Percentiles rank a stretch among this genome's conserved stretches.
These are phyloP conservation scores for Sapayoa aenigma DNA, from an alignment of 2,113 vertebrate genomes.

Conservation along the genomic window DNA sequence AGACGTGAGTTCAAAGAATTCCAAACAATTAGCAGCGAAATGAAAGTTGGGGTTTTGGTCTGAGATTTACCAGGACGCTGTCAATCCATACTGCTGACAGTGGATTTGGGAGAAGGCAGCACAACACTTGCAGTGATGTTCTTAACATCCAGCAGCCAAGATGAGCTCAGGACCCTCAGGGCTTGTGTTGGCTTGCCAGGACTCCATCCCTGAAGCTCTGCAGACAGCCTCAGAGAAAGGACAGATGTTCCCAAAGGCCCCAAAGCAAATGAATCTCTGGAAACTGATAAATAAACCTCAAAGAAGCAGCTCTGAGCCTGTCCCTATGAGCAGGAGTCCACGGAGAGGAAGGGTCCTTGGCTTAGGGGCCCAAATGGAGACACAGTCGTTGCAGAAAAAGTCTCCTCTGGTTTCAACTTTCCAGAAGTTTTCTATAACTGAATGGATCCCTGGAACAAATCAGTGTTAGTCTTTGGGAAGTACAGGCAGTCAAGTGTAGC, in stretches of 20 bases:
- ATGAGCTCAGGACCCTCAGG: not conserved
- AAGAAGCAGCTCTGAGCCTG: not conserved
- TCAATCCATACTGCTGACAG: not conserved
- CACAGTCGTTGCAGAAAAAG: not conserved
- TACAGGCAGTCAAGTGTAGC: not conserved
- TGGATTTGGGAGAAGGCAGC: not conserved
- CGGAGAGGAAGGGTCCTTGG: not conserved
- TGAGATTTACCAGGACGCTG: not conserved
- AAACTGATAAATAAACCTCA: not conserved
- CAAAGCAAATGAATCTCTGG: not conserved
- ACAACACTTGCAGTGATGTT: accelerated
- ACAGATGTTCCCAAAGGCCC: not conserved
- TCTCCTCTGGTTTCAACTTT: not conserved
- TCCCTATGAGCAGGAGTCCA: accelerated
- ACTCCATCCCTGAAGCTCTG: not conserved
- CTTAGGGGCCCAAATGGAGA: not conserved
- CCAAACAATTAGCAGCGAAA: conserved; percentile 44
- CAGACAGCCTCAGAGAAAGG: not conserved
- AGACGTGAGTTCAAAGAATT: conserved; percentile 58
- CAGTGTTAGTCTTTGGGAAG: not conserved
- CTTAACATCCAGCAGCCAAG: accelerated
- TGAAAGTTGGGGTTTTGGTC: not conserved
- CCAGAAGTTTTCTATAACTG: not conserved
- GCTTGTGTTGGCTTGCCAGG: not conserved
- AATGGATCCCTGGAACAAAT: not conserved